phyloP scores from a whole-genome alignment of 2,888 invertebrate species.

The Empis livida region DNA sequence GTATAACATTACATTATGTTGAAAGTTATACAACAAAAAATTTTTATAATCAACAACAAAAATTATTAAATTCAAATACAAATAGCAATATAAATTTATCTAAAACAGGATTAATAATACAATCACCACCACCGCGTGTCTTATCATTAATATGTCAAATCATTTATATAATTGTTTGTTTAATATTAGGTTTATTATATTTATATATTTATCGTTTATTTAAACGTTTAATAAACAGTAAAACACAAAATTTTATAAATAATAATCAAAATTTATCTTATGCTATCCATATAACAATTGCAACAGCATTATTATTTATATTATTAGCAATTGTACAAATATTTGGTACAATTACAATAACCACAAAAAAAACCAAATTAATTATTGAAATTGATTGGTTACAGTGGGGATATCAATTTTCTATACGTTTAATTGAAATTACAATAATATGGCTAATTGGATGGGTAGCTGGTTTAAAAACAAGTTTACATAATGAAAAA shows the following conservation, averaged over 20 bases:
- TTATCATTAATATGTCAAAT: conserved; percentile 69
- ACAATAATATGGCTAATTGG: conserved; percentile 74
- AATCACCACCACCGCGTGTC: conserved; percentile 37
- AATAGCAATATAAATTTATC: conserved; percentile 14
- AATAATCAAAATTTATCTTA: conserved; percentile 70
- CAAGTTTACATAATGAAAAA: conserved; percentile 20
- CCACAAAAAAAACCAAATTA: conserved; percentile 31
- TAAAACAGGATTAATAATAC: conserved; percentile 13
- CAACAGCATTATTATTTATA: conserved; percentile 72
- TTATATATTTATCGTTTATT: conserved; percentile 70
- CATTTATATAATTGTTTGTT: conserved; percentile 72
- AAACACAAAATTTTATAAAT: conserved; percentile 66
- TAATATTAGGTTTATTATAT: conserved; percentile 72
- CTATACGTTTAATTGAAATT: conserved; percentile 71
- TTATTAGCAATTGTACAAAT: conserved; percentile 72
- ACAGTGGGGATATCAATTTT: conserved; percentile 84
- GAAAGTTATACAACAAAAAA: conserved; percentile 39
- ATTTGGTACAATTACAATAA: conserved; percentile 61
- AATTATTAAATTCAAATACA: conserved; percentile 11
- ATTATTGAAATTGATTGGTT: conserved; percentile 64
- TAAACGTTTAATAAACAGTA: conserved; percentile 58
- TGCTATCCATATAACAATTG: conserved; percentile 80
- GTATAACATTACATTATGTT: conserved; percentile 69
- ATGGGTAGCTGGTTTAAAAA: conserved; percentile 71
- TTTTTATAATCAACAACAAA: conserved; percentile 16